Conservation (phyloP, 2,888 invertebrate species). For the Athripsodes cinereus region DNA sequence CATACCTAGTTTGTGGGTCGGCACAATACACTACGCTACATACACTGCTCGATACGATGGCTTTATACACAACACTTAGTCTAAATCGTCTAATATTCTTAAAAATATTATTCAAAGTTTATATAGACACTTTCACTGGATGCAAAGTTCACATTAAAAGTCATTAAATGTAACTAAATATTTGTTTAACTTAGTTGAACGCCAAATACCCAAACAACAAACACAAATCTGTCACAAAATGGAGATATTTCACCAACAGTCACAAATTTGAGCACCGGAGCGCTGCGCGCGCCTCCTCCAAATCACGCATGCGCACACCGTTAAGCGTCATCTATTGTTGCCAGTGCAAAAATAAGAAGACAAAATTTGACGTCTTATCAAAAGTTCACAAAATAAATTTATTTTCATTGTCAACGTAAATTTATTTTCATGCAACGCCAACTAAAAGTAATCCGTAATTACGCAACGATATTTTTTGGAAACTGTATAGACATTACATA, state of each 20-base stretch:
- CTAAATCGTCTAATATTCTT: background rate
- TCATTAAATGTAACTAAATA: background rate
- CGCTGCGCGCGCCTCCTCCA: slow-evolving; percentile 35
- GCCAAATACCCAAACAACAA: slow-evolving; percentile 44
- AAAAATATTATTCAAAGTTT: background rate
- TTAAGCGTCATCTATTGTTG: background rate
- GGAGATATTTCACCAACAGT: slow-evolving; percentile 56
- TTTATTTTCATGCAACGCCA: no score
- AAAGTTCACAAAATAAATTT: no score
- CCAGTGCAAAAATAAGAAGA: background rate
- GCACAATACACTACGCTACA: background rate
- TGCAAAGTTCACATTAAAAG: background rate
- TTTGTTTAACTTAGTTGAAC: slow-evolving; percentile 32
- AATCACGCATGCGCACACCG: slow-evolving; percentile 17
- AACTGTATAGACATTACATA: no score
- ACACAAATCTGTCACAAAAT: slow-evolving; percentile 61
- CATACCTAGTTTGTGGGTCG: slow-evolving; percentile 41
- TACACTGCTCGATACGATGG: slow-evolving; percentile 6
- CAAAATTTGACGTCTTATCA: no score
- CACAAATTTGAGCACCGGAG: slow-evolving; percentile 44
- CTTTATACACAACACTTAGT: slow-evolving; percentile 12
- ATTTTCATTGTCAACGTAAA: no score
- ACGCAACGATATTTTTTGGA: no score
- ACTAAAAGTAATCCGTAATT: no score
- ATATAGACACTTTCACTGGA: background rate